A percentile compares a stretch with the other conserved stretches of the same genome.
phyloP scores from a whole-genome alignment of 2,888 invertebrate species.

The Coenonympha arcania region DNA sequence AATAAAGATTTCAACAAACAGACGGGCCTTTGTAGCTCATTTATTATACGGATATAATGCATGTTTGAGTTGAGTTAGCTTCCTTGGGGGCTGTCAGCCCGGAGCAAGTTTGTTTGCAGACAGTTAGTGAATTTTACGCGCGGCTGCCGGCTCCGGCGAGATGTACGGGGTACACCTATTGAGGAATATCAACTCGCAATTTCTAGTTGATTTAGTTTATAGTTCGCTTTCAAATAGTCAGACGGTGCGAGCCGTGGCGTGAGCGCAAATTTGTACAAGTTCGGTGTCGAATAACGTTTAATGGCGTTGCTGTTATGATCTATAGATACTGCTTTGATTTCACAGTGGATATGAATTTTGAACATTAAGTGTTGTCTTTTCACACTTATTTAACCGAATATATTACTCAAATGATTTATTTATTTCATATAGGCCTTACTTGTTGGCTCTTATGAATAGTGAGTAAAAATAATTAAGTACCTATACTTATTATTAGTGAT shows the following conservation, averaged over 20 bases:
- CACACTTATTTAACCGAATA: no score
- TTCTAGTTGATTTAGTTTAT: conserved; percentile 11
- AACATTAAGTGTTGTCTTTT: no score
- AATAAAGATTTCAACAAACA: conserved; percentile 11
- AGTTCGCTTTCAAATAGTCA: conserved; percentile 3
- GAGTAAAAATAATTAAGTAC: no score
- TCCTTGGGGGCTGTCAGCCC: conserved; percentile 29
- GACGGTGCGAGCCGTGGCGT: background rate
- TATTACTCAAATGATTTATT: no score
- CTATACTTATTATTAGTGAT: no score
- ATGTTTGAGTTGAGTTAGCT: conserved; percentile 25
- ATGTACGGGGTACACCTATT: conserved; percentile 26
- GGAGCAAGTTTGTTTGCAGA: conserved; percentile 37
- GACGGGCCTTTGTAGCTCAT: conserved; percentile 9
- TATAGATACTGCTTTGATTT: background rate
- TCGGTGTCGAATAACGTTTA: background rate
- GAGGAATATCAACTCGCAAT: conserved; percentile 16
- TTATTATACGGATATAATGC: conserved; percentile 20
- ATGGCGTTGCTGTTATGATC: background rate
- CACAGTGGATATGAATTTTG: no score
- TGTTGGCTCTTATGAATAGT: no score
- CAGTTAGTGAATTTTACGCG: conserved; percentile 42
- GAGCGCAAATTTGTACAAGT: background rate
- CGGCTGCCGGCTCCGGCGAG: conserved; percentile 24
- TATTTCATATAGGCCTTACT: no score